These are phyloP conservation scores for Microcebus griseorufus DNA, from an alignment of 2,113 vertebrate genomes.

Conservation along the genomic window DNA sequence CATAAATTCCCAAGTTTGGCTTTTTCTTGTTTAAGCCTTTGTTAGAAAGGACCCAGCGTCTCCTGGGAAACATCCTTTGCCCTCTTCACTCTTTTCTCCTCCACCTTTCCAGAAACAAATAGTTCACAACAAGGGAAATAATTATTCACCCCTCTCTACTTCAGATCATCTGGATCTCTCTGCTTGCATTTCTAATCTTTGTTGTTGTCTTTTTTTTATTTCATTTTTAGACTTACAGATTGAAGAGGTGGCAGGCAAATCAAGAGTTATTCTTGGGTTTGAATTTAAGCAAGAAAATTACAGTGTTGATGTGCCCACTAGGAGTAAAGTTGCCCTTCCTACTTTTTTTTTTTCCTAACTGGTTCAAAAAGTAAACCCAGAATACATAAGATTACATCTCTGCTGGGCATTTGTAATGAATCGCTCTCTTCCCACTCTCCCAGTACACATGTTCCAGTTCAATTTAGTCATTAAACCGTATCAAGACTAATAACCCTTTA, in stretches of 20 bases:
- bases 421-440: not conserved
- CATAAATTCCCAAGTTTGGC: not conserved
- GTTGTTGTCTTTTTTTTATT: not conserved
- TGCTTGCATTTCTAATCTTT: not conserved
- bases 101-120: not conserved
- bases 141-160: not conserved
- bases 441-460: not conserved
- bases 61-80: not conserved
- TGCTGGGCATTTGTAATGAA: not conserved
- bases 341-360: not conserved
- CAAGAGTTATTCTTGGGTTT: not conserved
- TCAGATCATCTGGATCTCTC: not conserved
- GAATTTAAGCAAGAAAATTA: not conserved
- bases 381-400: not conserved
- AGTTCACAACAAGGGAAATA: not conserved
- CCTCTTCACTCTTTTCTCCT: not conserved
- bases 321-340: not conserved
- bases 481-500: conserved; percentile 32
- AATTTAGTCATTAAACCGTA: not conserved
- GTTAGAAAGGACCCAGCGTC: not conserved
- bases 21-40: not conserved
- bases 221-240: not conserved
- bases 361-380: conserved; percentile 2
- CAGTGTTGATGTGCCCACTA: not conserved
- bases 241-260: not conserved